phyloP scores from a whole-genome alignment of 2,888 invertebrate genomes.

The Megamerina dolium region DNA sequence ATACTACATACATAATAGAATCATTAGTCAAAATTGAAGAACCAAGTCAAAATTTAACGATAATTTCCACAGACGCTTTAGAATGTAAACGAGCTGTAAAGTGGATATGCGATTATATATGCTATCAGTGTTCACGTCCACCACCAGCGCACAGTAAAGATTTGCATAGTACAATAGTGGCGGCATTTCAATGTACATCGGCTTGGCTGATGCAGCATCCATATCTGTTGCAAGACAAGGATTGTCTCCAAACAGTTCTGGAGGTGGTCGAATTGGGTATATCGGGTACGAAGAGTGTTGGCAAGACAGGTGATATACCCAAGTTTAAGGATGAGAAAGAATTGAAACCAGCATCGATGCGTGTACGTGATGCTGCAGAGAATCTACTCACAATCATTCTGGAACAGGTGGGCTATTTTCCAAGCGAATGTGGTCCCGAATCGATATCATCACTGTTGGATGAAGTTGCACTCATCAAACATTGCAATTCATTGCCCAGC shows the following conservation, averaged over 20 bases:
- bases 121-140: conserved; percentile 89
- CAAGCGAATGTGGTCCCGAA: conserved; percentile 76
- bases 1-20: conserved; percentile 32
- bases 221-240: conserved; percentile 80
- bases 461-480: conserved; percentile 74
- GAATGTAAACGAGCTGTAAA: conserved; percentile 91
- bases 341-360: conserved; percentile 92
- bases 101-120: conserved; percentile 97
- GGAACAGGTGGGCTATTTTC: conserved; percentile 83
- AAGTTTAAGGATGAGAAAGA: conserved; percentile 95
- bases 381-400: conserved; percentile 83
- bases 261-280: conserved; percentile 97
- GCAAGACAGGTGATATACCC: conserved; percentile 81
- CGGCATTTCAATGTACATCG: conserved; percentile 84
- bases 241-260: conserved; percentile 85
- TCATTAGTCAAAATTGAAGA: conserved; percentile 48
- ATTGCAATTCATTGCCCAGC: conserved; percentile 60
- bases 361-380: conserved; percentile 97
- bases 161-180: conserved; percentile 89
- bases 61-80: conserved; percentile 65
- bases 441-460: conserved; percentile 81
- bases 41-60: conserved; percentile 49
- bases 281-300: conserved; percentile 85
- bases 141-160: conserved; percentile 91
- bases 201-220: conserved; percentile 92